Conservation (phyloP, 2,113 vertebrate species). For the Rhadina sibilatrix region DNA sequence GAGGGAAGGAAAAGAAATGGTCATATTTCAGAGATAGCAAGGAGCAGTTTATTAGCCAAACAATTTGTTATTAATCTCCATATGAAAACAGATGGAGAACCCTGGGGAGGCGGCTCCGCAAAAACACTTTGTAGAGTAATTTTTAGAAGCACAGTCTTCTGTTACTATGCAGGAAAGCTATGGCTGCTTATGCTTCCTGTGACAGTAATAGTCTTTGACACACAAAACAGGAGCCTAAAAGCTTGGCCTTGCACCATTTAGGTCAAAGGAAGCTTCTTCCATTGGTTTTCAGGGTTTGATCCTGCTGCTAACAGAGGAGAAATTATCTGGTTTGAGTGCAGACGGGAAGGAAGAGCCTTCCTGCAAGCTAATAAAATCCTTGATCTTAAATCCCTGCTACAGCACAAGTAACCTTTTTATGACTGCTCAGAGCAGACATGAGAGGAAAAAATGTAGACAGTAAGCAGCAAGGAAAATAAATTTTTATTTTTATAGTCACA, state of each 20-base stretch:
- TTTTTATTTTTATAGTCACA: conserved; percentile 51
- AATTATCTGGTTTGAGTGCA: background rate
- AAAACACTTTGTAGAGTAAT: conserved; percentile 34
- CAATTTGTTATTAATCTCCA: conserved; percentile 34
- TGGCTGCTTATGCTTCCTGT: background rate
- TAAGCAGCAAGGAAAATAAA: background rate
- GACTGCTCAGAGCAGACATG: conserved; percentile 6
- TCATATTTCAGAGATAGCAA: background rate
- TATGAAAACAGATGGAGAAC: conserved; percentile 49
- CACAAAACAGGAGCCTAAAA: conserved; percentile 7
- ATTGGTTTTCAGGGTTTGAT: conserved; percentile 12
- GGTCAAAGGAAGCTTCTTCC: conserved; percentile 36
- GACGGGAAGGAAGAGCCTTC: background rate
- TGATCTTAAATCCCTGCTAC: conserved; percentile 25
- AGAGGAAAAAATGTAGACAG: background rate
- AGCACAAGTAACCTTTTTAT: conserved; percentile 27
- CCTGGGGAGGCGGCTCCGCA: background rate
- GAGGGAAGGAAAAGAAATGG: conserved; percentile 5
- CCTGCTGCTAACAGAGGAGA: conserved; percentile 5
- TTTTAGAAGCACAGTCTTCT: conserved; percentile 51
- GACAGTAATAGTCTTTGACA: conserved; percentile 23
- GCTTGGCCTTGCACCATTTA: conserved; percentile 41
- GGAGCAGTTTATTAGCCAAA: conserved; percentile 43
- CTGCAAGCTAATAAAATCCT: conserved; percentile 28
- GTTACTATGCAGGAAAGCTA: conserved; percentile 56